These are phyloP conservation scores for Mugil cephalus DNA, from an alignment of 2,113 vertebrate species.

Conservation along the genomic window DNA sequence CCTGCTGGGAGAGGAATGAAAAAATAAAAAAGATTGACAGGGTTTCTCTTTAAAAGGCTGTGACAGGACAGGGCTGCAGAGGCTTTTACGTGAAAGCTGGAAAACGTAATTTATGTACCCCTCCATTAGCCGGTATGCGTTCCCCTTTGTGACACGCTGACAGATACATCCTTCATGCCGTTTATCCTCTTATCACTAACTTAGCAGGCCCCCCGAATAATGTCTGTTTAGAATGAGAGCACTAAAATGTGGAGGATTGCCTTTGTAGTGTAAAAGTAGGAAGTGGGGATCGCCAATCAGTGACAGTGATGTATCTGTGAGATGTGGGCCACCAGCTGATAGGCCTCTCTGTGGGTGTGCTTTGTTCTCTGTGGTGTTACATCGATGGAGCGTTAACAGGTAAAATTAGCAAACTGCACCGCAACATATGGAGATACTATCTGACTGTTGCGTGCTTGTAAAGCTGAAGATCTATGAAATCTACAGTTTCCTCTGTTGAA, in stretches of 20 bases:
- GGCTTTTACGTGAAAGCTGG: conserved; percentile 48
- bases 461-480: too few species aligned
- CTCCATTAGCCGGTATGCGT: conserved; percentile 4
- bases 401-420: conserved; percentile 2
- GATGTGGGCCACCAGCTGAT: conserved; percentile 25
- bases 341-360: conserved; percentile 29
- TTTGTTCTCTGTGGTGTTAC: conserved; percentile 24
- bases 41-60: conserved; percentile 23
- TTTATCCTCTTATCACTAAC: conserved; percentile 67
- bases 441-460: too few species aligned
- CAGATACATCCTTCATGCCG: conserved; percentile 7
- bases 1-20: conserved; percentile 58
- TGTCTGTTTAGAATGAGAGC: conserved; percentile 32
- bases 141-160: conserved; percentile 24
- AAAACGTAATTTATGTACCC: conserved; percentile 38
- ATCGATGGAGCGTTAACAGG: neutral
- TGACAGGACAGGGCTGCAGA: conserved; percentile 42
- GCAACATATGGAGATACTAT: neutral
- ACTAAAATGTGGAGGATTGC: conserved; percentile 34
- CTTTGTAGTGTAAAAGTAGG: conserved; percentile 59
- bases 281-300: conserved; percentile 38
- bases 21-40: conserved; percentile 39
- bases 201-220: conserved; percentile 49
- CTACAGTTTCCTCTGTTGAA: too few species aligned
- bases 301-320: conserved; percentile 25